Base-by-base conservation (phyloP, 2,113 vertebrate genomes). In the Pseudorhombus dupliciocellatus region DNA sequence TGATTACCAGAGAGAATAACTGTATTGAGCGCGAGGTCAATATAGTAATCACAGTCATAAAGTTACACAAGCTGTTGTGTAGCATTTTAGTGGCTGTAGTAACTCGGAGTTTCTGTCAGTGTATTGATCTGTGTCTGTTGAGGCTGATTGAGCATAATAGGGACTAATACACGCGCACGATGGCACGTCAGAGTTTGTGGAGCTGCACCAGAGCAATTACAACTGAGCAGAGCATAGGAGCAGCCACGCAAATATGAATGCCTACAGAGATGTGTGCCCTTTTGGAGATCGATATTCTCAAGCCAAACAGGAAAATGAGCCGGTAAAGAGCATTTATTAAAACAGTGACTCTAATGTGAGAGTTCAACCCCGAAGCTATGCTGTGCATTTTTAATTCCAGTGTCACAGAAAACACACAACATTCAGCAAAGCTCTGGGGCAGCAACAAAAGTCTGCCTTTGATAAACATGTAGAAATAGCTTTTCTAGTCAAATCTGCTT, bases 41-140 rank as follows among this genome's bases (percentile, higher is more conserved):
- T 90, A 87, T 66, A 76, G 80, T 88, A 84, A 91, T 88, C 84
- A 80, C 84, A 85, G 84, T 82, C 89, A 90, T 89, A 84, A 90
- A 88, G 77, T 89, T 78, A 53, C 72, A 77, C 51, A 26, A 21
- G 20, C 75, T 83, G 91, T 89, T 82, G 54, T 65, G 46, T 84
- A 66, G 46, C 31, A 54, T 86, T 87, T 72, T 72, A 84, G 78
- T 57, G 76, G 44, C 61, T 40, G 75, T 34, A 48, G 60, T 88
- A 83, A 86, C 84, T 86, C 82, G 89, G 75, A 85, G 66, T 26
- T 66, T 77, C 58, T 75, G 78, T 70, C 73, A 14, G 37, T 30
- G 55, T 84, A 90, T 90, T 68, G 90, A 92, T 91, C 88, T 69
- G 54, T 75, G 86, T 83, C 61, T 72, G 88, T 87, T 87, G 67